Base-by-base conservation (phyloP, 1,140 invertebrate species). In the Nephila pilipes region DNA sequence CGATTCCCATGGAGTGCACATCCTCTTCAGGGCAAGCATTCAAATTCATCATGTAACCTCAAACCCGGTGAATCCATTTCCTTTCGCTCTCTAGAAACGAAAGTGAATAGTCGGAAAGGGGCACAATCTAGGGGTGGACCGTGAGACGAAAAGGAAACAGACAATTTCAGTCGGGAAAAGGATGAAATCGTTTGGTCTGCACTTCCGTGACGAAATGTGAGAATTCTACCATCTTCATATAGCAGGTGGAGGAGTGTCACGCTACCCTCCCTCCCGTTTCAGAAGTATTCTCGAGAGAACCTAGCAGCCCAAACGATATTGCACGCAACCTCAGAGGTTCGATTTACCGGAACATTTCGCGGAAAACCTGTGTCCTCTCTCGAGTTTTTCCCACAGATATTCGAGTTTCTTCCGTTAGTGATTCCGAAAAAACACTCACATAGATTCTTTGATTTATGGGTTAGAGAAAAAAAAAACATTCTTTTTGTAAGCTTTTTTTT, bases 201-300 rank as follows among this genome's bases (percentile, higher is more conserved):
- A 65, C 10, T 65, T 65, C 63, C 69, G 29, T 75, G 69, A 75
- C 69, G 69, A 36, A 75, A 75, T 75, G 69, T 75, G 69, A 75
- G 69, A 75, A 75, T 36, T 75, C 29, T 36, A 10, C 46, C 46
- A 32, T 75, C 12, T 75, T 14, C 32, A 5, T 18, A 75, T 32
- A 29, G 69, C 69, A 75, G 69, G 69, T 75, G 69, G 69, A 25
- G 20, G n/a, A n/a, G 63, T 36, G 69, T 75, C 69, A 75, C 29
- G 69, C 69, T 29, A 75, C 25, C 25, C 25, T 69, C 65, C 29
- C 32, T 29, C 14, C 18, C 12, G 6, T 18, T 29, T 36, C 32
- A 2, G 69, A 36, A 75, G 69, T 75, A 36, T 75, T 75, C 69
- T 75, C 69, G 29, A 75, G 69, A 32, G 69, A 75, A 75, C 69